Conservation (phyloP, 1,140 invertebrate species). For the Drosophila setifemur region DNA sequence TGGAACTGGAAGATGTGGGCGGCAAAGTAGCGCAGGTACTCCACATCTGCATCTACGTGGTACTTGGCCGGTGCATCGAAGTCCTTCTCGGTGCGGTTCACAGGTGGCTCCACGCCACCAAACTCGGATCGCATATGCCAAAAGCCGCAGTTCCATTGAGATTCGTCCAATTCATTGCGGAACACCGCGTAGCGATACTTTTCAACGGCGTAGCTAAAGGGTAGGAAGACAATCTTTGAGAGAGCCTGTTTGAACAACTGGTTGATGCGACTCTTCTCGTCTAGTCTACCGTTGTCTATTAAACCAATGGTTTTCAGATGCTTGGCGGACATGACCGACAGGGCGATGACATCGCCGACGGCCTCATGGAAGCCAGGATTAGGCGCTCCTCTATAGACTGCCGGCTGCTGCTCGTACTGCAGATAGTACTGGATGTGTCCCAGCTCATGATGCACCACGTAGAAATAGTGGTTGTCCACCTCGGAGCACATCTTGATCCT, state of each 20-base stretch:
- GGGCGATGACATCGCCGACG: conserved; percentile 87
- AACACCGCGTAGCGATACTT: conserved; percentile 85
- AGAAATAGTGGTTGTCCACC: conserved; percentile 87
- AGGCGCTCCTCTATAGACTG: conserved; percentile 86
- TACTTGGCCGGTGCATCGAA: conserved; percentile 87
- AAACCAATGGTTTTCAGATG: conserved; percentile 85
- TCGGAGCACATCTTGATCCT: conserved; percentile 92
- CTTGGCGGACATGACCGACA: conserved; percentile 85
- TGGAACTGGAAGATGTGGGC: conserved; percentile 86
- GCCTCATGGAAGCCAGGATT: conserved; percentile 92
- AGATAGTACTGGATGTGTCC: conserved; percentile 90
- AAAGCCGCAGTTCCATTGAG: conserved; percentile 85
- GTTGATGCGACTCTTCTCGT: conserved; percentile 76
- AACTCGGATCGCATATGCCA: conserved; percentile 84
- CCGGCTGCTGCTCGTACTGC: conserved; percentile 88
- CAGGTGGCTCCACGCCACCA: conserved; percentile 85
- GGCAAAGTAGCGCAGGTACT: conserved; percentile 86
- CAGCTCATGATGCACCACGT: conserved; percentile 90
- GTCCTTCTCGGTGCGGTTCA: conserved; percentile 83
- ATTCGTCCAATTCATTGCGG: conserved; percentile 82
- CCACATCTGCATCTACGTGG: conserved; percentile 84
- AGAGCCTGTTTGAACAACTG: conserved; percentile 83
- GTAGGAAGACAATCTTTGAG: conserved; percentile 86
- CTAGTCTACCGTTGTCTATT: conserved; percentile 48
- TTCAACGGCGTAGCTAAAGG: conserved; percentile 84